Conservation (phyloP, 2,113 vertebrate genomes). For the Eclectus roratus region DNA sequence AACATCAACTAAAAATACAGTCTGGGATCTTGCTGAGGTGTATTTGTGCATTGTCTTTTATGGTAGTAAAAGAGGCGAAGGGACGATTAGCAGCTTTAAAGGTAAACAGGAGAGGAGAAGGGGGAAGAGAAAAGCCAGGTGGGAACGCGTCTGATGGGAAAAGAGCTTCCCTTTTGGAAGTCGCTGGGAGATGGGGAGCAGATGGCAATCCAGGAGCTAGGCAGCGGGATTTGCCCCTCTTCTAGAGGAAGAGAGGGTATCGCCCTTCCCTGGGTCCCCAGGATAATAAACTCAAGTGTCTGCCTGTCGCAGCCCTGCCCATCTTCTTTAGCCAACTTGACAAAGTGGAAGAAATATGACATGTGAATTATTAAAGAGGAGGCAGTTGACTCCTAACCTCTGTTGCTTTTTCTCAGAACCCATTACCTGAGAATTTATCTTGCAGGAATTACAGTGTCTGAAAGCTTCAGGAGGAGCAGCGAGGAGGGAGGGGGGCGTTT, state of each 20-base stretch:
- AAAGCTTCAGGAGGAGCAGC: constrained; percentile 10
- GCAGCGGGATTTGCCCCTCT: neutral
- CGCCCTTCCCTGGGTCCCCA: neutral
- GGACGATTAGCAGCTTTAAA: neutral
- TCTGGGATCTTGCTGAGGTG: neutral
- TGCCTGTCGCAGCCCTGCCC: constrained; percentile 52
- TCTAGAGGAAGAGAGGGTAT: neutral
- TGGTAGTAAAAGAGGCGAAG: neutral
- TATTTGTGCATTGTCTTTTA: neutral
- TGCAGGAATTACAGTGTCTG: constrained; percentile 61
- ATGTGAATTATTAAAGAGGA: constrained; percentile 80
- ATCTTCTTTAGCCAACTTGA: constrained; percentile 76
- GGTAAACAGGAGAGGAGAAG: neutral
- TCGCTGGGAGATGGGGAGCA: neutral
- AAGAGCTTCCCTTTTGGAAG: neutral
- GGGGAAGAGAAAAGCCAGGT: neutral
- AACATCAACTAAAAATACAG: neutral
- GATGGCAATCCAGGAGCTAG: neutral
- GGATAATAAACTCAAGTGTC: constrained; percentile 67
- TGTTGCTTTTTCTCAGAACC: constrained; percentile 69
- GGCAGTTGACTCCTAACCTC: constrained; percentile 78
- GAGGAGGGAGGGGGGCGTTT: neutral
- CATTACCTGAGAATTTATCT: constrained; percentile 78
- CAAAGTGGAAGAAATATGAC: constrained; percentile 76
- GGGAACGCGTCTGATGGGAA: neutral